Conservation (phyloP, 2,888 invertebrate species). For the Drosophila prolongata region DNA sequence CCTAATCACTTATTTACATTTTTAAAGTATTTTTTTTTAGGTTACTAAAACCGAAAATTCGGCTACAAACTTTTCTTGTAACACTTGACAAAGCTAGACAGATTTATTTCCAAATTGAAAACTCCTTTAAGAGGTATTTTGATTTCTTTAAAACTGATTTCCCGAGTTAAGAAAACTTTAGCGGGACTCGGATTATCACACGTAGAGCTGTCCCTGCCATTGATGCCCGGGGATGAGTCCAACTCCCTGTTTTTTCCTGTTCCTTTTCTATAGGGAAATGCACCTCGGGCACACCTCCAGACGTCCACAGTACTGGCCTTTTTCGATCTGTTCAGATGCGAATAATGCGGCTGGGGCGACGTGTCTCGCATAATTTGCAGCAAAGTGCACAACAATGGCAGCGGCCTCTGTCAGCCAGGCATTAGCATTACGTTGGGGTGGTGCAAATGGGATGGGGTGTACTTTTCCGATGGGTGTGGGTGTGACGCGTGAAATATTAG, state of each 20-base stretch:
- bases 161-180: slow-evolving; percentile 61
- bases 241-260: neutral
- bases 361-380: slow-evolving; percentile 78
- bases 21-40: too few species aligned
- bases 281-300: slow-evolving; percentile 76
- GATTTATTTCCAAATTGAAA: too few species aligned
- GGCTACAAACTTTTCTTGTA: too few species aligned
- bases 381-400: slow-evolving; percentile 74
- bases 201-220: slow-evolving; percentile 43
- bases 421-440: slow-evolving; percentile 47
- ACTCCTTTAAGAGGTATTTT: neutral
- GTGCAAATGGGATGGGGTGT: neutral
- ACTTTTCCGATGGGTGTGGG: neutral
- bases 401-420: slow-evolving; percentile 41
- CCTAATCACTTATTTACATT: too few species aligned
- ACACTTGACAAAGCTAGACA: too few species aligned
- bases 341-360: slow-evolving; percentile 45
- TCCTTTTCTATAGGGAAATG: slow-evolving; percentile 16
- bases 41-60: too few species aligned
- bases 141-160: neutral
- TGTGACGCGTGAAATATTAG: slow-evolving; percentile 73
- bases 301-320: slow-evolving; percentile 34
- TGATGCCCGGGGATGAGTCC: slow-evolving; percentile 16
- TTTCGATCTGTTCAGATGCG: slow-evolving; percentile 14
- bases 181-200: slow-evolving; percentile 65